A percentile compares a stretch with the other conserved stretches of the same genome.
phyloP scores from a whole-genome alignment of 30 jellyfish, hydroid and myxozoan species.

The Hydractinia symbiolongicarpus region DNA sequence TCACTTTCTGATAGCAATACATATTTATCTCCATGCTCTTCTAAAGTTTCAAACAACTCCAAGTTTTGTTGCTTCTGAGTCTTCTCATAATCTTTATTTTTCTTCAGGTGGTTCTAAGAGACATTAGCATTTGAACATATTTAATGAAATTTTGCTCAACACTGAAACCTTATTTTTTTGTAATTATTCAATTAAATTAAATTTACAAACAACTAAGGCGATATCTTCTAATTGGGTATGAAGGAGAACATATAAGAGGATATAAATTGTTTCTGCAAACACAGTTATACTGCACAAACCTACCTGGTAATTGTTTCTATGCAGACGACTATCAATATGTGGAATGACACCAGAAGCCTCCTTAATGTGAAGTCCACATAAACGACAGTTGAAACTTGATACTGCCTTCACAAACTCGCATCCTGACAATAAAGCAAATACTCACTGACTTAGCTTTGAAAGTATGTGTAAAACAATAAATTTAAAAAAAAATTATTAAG shows the following conservation, averaged over 20 bases:
- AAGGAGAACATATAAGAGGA: not conserved
- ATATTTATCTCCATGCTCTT: constrained; percentile 52
- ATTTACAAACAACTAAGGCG: not conserved
- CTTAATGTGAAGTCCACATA: constrained; percentile 45
- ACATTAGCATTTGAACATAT: too few species aligned
- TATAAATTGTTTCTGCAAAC: not conserved
- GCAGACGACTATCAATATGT: constrained; percentile 62
- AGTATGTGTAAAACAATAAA: not conserved
- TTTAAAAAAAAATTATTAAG: not conserved
- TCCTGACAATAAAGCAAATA: constrained; percentile 40
- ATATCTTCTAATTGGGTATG: not conserved
- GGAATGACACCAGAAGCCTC: constrained; percentile 63
- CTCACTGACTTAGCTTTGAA: not conserved
- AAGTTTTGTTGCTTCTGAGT: constrained; percentile 56
- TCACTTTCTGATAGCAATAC: constrained; percentile 61
- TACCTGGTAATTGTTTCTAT: constrained; percentile 67
- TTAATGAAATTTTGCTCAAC: too few species aligned
- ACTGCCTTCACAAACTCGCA: constrained; percentile 86
- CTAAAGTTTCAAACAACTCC: constrained; percentile 45
- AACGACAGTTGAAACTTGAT: constrained; percentile 72
- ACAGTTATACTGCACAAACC: not conserved
- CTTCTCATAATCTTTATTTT: constrained; percentile 50
- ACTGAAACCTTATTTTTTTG: too few species aligned
- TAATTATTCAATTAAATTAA: not conserved
- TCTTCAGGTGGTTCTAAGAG: constrained; percentile 47